These are phyloP conservation scores for Pentalonia nigronervosa DNA, from an alignment of 1,140 invertebrate genomes.

Conservation along the genomic window DNA sequence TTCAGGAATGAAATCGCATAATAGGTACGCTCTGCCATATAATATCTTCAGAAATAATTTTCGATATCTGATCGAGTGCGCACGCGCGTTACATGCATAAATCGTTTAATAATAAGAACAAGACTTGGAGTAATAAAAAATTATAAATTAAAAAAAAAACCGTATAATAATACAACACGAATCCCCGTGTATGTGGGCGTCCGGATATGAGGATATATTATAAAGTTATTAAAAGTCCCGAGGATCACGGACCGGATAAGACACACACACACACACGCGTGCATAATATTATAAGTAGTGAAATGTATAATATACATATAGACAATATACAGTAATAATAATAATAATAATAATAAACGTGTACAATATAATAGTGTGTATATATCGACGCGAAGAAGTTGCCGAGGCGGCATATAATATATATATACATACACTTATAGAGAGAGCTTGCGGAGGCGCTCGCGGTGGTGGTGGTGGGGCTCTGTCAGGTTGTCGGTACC, in stretches of 20 bases:
- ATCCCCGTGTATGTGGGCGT: neutral
- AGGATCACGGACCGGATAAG: slow-evolving; percentile 22
- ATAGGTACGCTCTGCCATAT: neutral
- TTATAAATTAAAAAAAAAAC: neutral
- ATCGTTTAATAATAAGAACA: neutral
- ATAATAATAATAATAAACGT: neutral
- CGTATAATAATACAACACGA: slow-evolving; percentile 10
- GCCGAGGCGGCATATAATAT: neutral
- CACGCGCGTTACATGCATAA: neutral
- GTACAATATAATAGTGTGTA: neutral
- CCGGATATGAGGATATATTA: slow-evolving; percentile 24
- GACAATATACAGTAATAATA: neutral
- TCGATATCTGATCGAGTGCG: slow-evolving; percentile 1
- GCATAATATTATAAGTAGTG: neutral
- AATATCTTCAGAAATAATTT: neutral
- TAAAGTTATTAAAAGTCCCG: slow-evolving; percentile 48
- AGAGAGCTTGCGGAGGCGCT: slow-evolving; percentile 3
- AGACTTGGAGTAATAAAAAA: slow-evolving; percentile 10
- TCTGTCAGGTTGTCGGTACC: slow-evolving; percentile 54
- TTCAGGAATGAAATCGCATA: neutral
- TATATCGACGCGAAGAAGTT: slow-evolving; percentile 32
- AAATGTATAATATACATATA: slow-evolving; percentile 25
- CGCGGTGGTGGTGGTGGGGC: slow-evolving; percentile 24
- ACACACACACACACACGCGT: neutral
- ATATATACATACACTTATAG: neutral